Evolutionary conservation across 2,113 vertebrate genomes (phyloP), one percentile per base, ranked within the genome.

Genomic region (Burhinus bistriatus): DNA sequence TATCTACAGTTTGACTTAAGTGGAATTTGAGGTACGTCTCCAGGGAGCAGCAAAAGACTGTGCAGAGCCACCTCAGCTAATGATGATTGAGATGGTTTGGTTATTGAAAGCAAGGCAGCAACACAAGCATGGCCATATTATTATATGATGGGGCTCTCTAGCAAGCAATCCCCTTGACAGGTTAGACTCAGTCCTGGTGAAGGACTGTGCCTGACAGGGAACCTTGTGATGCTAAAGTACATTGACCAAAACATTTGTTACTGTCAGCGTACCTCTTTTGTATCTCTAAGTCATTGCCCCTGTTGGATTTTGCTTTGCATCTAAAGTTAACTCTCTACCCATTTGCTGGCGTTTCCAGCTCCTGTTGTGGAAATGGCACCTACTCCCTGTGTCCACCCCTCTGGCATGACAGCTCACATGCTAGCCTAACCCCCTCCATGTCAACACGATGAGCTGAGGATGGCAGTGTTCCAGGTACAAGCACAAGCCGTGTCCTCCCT

Each of bases 1-100:
- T 76, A 83, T 88, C 89, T 82, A 68, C 66, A 76, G 40, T 4
- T 79, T 34, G 61, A 68, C 61, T 76, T 34, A 1, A 38, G 44
- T 36, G 40, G 70, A 89, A 87, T 91, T 96, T 30, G 25, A 93
- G 34, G 91, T 38, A 27, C 36, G 29, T 89, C 83, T 89, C 61
- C 89, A 84, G 78, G 47, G 81, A 96, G 72, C 47, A 83, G 65
- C 36, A 75, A 79, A 89, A 79, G 29, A 68, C 61, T 57, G 21
- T 20, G 61, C 69, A 49, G 65, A 54, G 51, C 54, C 2, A 2
- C 44, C 45, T 89, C 65, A 82, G 30, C 11, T 89, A 65, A 83
- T 55, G 54, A 47, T 87, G 80, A 71, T 2, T 89, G 77, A 76
- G 81, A 27, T 44, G 27, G 15, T 68, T 91, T 79, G 40, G 29